Conservation (phyloP, 2,888 invertebrate genomes). For the Limnephilus lunatus region DNA sequence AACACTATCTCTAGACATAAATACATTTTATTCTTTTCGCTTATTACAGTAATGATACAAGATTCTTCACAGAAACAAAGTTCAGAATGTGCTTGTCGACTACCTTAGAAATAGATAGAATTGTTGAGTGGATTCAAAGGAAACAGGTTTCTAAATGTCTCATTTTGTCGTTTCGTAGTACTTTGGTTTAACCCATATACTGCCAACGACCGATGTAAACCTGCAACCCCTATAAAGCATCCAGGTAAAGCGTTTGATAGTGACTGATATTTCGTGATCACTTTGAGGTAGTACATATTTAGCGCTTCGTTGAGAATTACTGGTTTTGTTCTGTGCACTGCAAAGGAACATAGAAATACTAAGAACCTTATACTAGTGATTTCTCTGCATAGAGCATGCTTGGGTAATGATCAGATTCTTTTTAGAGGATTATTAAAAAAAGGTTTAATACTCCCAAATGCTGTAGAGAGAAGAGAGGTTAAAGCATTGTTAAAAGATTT, state of each 20-base stretch:
- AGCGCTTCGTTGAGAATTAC: neutral
- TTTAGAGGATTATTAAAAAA: neutral
- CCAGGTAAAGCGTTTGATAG: neutral
- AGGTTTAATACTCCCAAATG: neutral
- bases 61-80: no score
- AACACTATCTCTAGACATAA: no score
- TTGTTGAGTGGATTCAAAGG: neutral
- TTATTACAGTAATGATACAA: neutral
- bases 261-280: neutral
- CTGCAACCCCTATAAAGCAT: neutral
- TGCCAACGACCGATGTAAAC: neutral
- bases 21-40: neutral
- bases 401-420: neutral
- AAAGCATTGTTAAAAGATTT: no score
- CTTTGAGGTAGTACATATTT: neutral
- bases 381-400: neutral
- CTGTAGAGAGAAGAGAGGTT: neutral
- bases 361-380: neutral
- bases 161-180: neutral
- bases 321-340: neutral
- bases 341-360: no score
- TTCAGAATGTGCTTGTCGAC: neutral
- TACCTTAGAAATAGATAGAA: neutral
- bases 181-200: neutral
- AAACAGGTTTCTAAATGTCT: neutral